These are phyloP conservation scores for Pandemis corylana DNA, from an alignment of 2,888 invertebrate species.

Conservation along the genomic window DNA sequence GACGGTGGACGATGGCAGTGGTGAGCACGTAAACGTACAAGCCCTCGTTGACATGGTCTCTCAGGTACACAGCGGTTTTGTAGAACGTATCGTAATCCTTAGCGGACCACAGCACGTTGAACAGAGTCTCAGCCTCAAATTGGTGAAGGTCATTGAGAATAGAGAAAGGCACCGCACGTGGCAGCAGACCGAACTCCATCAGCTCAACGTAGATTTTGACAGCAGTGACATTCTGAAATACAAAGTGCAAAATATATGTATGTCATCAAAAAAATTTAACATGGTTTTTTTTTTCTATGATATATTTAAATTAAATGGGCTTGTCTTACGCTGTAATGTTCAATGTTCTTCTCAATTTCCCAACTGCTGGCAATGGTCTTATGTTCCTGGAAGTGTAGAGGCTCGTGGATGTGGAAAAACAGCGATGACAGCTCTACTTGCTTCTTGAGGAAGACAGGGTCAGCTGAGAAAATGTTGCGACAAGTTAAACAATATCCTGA, in stretches of 20 bases:
- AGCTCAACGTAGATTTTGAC: conserved; percentile 83
- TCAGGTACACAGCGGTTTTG: conserved; percentile 88
- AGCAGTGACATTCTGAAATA: conserved; percentile 77
- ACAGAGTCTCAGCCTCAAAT: conserved; percentile 86
- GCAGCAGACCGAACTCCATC: conserved; percentile 81
- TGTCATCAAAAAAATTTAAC: too few species aligned
- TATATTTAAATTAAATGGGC: not conserved
- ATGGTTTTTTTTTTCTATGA: not conserved
- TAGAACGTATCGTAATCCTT: conserved; percentile 89
- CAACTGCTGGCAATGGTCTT: conserved; percentile 79
- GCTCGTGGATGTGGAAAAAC: conserved; percentile 84
- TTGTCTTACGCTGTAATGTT: conserved; percentile 74
- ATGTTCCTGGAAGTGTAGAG: conserved; percentile 80
- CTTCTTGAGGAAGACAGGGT: conserved; percentile 71
- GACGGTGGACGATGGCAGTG: conserved; percentile 86
- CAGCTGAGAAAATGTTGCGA: conserved; percentile 69
- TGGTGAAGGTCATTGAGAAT: conserved; percentile 82
- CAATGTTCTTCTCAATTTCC: conserved; percentile 79
- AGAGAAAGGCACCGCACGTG: conserved; percentile 85
- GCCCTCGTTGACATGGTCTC: conserved; percentile 88
- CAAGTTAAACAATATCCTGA: not conserved
- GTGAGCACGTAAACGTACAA: conserved; percentile 88
- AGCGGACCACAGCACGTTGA: conserved; percentile 88
- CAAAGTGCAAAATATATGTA: not conserved
- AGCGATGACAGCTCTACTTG: conserved; percentile 76